Percentiles rank a stretch among this genome's conserved stretches.
These are phyloP conservation scores for Drosophila tripunctata DNA, from an alignment of 2,888 invertebrate genomes.

Conservation along the genomic window DNA sequence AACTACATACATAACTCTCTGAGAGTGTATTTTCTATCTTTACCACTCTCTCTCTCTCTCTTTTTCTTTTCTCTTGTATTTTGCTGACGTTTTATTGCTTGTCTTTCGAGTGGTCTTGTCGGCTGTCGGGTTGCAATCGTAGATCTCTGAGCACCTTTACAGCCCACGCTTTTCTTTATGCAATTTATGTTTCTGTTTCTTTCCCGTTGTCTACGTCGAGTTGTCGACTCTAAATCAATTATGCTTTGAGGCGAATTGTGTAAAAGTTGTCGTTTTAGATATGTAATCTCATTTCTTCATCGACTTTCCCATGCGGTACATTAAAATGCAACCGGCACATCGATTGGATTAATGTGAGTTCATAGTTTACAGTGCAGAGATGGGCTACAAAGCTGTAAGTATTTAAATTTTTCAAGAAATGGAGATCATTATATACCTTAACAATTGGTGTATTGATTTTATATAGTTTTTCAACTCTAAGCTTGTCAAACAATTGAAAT, in stretches of 20 bases:
- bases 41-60: slow-evolving; percentile 25
- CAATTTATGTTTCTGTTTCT: slow-evolving; percentile 48
- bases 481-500: background rate
- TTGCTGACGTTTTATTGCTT: slow-evolving; percentile 36
- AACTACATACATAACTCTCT: slow-evolving; percentile 31
- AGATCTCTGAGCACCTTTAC: slow-evolving; percentile 39
- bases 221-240: slow-evolving; percentile 69
- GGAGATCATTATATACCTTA: background rate
- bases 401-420: background rate
- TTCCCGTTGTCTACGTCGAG: slow-evolving; percentile 37
- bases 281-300: slow-evolving; percentile 35
- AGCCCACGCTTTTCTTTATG: slow-evolving; percentile 63
- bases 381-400: background rate
- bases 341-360: background rate
- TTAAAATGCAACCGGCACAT: slow-evolving; percentile 28
- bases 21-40: slow-evolving; percentile 20
- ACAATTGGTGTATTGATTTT: background rate
- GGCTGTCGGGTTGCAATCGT: slow-evolving; percentile 32
- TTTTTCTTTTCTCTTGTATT: background rate
- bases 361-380: background rate
- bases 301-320: slow-evolving; percentile 49
- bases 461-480: background rate
- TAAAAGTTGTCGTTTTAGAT: slow-evolving; percentile 51
- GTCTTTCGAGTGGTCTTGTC: slow-evolving; percentile 29
- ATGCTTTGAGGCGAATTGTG: slow-evolving; percentile 43